Evolutionary conservation across 2,113 vertebrate species (phyloP).

Genomic region (Myiozetetes cayanensis): DNA sequence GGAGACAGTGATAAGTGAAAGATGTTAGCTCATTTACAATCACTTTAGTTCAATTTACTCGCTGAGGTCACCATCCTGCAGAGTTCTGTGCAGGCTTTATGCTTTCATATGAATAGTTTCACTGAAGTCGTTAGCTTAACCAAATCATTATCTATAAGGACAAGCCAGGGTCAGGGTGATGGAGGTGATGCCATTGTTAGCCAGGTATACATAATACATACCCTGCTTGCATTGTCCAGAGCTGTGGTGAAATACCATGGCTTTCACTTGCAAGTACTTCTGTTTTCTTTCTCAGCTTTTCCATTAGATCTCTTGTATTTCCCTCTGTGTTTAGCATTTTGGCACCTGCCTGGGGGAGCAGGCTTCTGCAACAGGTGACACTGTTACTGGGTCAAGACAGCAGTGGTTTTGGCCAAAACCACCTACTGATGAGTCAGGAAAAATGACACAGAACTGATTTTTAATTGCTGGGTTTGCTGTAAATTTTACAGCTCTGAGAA

Average conservation of each 20-base stretch:
- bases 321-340: not conserved
- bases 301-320: not conserved
- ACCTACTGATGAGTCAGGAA: not conserved
- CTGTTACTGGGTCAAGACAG: not conserved
- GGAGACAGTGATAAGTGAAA: slow-evolving; percentile 55
- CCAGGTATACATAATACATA: not conserved
- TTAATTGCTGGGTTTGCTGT: not conserved
- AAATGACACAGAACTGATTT: not conserved
- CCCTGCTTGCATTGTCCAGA: not conserved
- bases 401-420: not conserved
- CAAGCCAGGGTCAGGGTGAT: not conserved
- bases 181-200: slow-evolving; percentile 17
- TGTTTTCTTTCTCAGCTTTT: not conserved
- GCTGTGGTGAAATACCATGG: not conserved
- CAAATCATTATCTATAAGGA: not conserved
- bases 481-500: not conserved
- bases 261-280: not conserved
- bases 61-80: not conserved
- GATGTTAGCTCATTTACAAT: slow-evolving; percentile 62
- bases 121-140: slow-evolving; percentile 5
- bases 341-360: not conserved
- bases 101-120: not conserved
- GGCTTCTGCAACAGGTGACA: not conserved
- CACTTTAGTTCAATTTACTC: slow-evolving; percentile 54
- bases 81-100: not conserved